Evolutionary conservation across 2,888 invertebrate species (phyloP), one percentile per base, ranked within the genome.

Genomic region (Balanococcus diminutus): DNA sequence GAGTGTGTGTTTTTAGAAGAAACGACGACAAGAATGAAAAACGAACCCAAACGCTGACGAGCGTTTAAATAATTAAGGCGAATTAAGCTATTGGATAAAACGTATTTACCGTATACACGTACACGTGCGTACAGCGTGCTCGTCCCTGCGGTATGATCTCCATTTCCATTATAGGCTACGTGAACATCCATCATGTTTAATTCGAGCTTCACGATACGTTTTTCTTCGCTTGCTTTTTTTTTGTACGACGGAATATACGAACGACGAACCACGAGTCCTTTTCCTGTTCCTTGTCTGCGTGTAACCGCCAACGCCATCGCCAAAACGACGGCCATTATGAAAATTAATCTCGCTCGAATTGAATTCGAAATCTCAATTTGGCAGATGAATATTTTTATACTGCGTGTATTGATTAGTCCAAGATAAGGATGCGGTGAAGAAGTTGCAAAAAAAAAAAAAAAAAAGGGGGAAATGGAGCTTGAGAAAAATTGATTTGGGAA

Each of bases 141-240:
- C n/a, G 56, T 22, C 28, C n/a, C n/a, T n/a, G n/a, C 19, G 25
- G 9, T 2, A 67, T n/a, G 61, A 51, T 51, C 51, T 51, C 19
- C 4, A n/a, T n/a, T n/a, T 51, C 75, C 5, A 28, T 75, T 11
- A n/a, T n/a, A 19, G 28, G 28, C 28, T 75, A 5, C 75, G 75
- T 75, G n/a, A 25, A 75, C 36, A 79, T 79, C 32, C 79, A 79
- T 39, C 39, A 39, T 39, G 28, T 67, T 67, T 67, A 67, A 67
- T 67, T 67, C 61, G 28, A 56, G 42, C 14, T 42, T 42, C 42
- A 16, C 42, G 1, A 19, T 51, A 5, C 14, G 42, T 5, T 42
- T 42, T 42, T 51, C 19, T 51, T 51, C 36, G 36, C 8, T 8
- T 51, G n/a, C 51, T 51, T 51, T 19, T 51, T 51, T 19, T 51